phyloP scores from a whole-genome alignment of 2,888 invertebrate species.

The Boloria selene region DNA sequence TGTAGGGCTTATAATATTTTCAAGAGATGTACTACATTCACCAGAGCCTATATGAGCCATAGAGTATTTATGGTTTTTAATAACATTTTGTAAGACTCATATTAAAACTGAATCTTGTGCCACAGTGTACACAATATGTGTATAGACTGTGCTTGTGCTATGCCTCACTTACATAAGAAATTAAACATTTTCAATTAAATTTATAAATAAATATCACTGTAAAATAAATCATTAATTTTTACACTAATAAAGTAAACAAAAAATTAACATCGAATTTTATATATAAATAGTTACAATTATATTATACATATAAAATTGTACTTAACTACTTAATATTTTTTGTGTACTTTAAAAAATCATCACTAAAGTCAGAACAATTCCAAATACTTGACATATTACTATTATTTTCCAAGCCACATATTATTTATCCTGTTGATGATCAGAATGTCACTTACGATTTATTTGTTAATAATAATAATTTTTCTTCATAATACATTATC shows the following conservation, averaged over 20 bases:
- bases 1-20: too few relatives aligned
- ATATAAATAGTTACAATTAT: constrained; percentile 16
- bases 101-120: too few relatives aligned
- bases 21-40: too few relatives aligned
- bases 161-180: not conserved
- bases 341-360: constrained; percentile 9
- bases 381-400: constrained; percentile 17
- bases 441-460: not conserved
- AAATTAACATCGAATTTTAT: constrained; percentile 17
- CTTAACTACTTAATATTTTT: constrained; percentile 16
- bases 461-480: too few relatives aligned
- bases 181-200: constrained; percentile 6
- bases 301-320: constrained; percentile 27
- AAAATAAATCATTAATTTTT: not conserved
- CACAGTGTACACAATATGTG: too few relatives aligned
- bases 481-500: too few relatives aligned
- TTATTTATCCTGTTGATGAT: constrained; percentile 17
- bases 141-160: too few relatives aligned
- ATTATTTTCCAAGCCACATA: constrained; percentile 9
- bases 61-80: too few relatives aligned
- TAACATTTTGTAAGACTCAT: too few relatives aligned
- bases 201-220: constrained; percentile 2
- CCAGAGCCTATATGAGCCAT: too few relatives aligned
- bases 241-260: constrained; percentile 16
- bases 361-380: constrained; percentile 26